Evolutionary conservation across 2,113 vertebrate species (phyloP).

Genomic region (Anhinga anhinga): DNA sequence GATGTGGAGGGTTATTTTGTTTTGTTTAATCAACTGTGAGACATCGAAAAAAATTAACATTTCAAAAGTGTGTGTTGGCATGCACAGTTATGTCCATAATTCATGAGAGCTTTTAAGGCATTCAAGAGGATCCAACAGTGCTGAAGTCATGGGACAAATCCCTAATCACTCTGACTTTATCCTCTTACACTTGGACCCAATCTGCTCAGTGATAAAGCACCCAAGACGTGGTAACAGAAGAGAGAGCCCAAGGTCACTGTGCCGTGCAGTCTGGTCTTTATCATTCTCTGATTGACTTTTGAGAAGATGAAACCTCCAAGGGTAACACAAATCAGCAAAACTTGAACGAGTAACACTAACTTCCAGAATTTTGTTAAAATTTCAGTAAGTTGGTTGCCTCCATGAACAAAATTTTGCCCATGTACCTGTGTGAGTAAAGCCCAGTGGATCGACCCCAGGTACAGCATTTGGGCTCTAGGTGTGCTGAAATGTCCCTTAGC

Average conservation of each 20-base stretch:
- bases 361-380: not conserved
- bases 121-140: not conserved
- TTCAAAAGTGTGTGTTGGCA: not conserved
- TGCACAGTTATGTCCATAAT: not conserved
- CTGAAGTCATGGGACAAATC: slow-evolving; percentile 49
- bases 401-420: not conserved
- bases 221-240: not conserved
- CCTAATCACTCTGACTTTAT: slow-evolving; percentile 50
- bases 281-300: not conserved
- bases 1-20: not conserved
- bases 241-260: slow-evolving; percentile 18
- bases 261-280: not conserved
- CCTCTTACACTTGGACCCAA: slow-evolving; percentile 41
- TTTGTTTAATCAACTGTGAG: not conserved
- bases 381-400: not conserved
- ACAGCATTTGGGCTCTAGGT: not conserved
- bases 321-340: not conserved
- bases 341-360: not conserved
- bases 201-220: slow-evolving; percentile 36
- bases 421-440: not conserved
- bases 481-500: not conserved
- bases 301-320: not conserved
- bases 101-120: slow-evolving; percentile 4
- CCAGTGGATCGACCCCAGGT: not conserved
- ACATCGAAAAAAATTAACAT: not conserved